Evolutionary conservation across 2,888 invertebrate genomes (phyloP).

Genomic region (Sarcophaga carnaria): DNA sequence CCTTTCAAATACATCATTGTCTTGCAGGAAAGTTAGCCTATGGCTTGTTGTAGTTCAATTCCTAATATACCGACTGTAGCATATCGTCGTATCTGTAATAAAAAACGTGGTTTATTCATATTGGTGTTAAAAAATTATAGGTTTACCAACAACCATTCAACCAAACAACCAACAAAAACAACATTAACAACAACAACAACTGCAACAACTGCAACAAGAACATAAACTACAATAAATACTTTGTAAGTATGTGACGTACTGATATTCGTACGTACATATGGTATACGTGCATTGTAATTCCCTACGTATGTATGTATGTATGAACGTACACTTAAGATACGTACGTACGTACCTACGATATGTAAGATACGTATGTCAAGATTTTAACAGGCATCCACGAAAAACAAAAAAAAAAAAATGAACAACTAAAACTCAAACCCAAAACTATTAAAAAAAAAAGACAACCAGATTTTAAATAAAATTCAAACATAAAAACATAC

Average conservation of each 20-base stretch:
- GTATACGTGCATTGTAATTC: neutral
- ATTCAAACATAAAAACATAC: constrained; percentile 43
- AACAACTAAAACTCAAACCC: neutral
- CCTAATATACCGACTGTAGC: constrained; percentile 37
- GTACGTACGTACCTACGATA: no score
- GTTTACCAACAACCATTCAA: constrained; percentile 68
- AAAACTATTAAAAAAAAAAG: constrained; percentile 37
- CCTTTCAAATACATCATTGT: no score
- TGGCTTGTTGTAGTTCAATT: no score
- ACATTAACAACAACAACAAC: constrained; percentile 40
- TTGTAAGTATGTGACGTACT: constrained; percentile 61
- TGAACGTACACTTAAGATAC: constrained; percentile 55
- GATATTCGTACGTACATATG: constrained; percentile 66
- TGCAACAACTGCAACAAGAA: constrained; percentile 44
- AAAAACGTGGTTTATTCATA: constrained; percentile 60
- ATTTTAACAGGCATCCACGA: constrained; percentile 60
- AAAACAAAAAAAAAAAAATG: neutral
- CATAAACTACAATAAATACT: constrained; percentile 46
- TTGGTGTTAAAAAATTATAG: constrained; percentile 70
- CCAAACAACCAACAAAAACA: constrained; percentile 46
- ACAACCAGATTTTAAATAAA: constrained; percentile 45
- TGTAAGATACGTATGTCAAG: constrained; percentile 51
- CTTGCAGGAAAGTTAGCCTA: no score
- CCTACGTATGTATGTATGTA: constrained; percentile 20
- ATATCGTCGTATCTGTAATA: constrained; percentile 17